Conservation (phyloP, 2,888 invertebrate species). For the Pandemis heparana region DNA sequence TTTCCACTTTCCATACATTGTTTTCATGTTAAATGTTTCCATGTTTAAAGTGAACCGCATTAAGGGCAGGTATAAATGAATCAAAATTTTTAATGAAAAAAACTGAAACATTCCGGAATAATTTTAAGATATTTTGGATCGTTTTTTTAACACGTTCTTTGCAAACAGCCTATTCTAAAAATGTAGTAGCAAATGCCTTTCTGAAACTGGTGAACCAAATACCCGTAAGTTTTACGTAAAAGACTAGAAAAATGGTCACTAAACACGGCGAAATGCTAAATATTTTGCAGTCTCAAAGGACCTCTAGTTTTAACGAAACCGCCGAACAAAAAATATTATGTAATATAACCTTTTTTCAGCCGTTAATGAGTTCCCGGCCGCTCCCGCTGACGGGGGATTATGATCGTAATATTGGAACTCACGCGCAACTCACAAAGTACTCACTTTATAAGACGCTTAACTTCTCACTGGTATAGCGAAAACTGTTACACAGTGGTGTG, state of each 20-base stretch:
- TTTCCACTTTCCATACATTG: too few relatives aligned
- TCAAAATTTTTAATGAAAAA: too few relatives aligned
- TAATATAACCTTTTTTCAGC: conserved; percentile 63
- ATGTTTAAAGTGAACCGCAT: too few relatives aligned
- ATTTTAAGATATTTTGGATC: too few relatives aligned
- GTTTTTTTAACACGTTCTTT: too few relatives aligned
- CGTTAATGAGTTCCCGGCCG: conserved; percentile 45
- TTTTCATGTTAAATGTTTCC: too few relatives aligned
- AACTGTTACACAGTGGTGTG: neutral
- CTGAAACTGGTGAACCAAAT: too few relatives aligned
- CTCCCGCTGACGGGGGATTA: conserved; percentile 44
- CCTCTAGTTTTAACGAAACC: conserved; percentile 39
- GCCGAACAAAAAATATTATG: conserved; percentile 71
- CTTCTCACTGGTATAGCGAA: neutral
- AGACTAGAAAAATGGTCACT: neutral
- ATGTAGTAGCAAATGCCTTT: too few relatives aligned
- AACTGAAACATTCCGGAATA: too few relatives aligned
- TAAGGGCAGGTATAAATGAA: too few relatives aligned
- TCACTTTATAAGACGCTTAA: neutral
- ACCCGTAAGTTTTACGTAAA: too few relatives aligned
- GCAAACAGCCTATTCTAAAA: too few relatives aligned
- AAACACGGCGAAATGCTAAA: neutral
- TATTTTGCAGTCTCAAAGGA: conserved; percentile 1
- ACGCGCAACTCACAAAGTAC: conserved; percentile 12
- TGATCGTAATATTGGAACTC: conserved; percentile 31